Evolutionary conservation across 1,140 invertebrate genomes (phyloP), one percentile per base, ranked within the genome.

Genomic region (Harpegnathos saltator): DNA sequence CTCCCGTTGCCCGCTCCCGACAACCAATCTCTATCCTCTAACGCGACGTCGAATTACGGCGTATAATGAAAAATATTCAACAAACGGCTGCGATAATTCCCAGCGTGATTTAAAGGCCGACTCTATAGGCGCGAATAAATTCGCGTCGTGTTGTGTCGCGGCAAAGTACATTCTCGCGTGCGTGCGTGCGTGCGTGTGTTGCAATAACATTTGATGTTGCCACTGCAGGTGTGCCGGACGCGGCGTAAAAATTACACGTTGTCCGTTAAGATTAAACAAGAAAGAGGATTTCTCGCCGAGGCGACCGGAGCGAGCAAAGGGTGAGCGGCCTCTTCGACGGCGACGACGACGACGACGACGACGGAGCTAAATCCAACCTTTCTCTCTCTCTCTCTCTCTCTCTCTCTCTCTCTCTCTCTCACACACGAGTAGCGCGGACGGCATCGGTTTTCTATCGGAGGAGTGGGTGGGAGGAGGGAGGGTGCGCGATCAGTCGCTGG

Each of bases 241-340:
- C 22, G n/a, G 19, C 22, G 19, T 80, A 69, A 80, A 71, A 78
- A 33, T 68, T 38, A 71, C 52, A 17, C 56, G 50, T 78, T 14
- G 52, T 80, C 24, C 22, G 54, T 59, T 80, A 59, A 80, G 65
- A 71, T 65, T 69, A n/a, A n/a, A 71, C 52, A 80, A 71, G 59
- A 80, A 69, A 80, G 65, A 71, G 65, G 65, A 58, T 69, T 80
- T 80, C 63, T 63, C 26, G 12, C 38, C 50, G 5, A 69, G 22
- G 44, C 26, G 26, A 58, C 58, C 22, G 74, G 22, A 9, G 12
- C 22, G 19, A 1, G 50, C 54, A 50, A 24, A 9, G 26, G 15
- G 48, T 68, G 56, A 56, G 12, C 29, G 29, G 63, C 4, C 17
- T 5, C 4, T 1, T 52, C 56, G 12, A 3, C 33, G 22, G 3